These are phyloP conservation scores for Halesus radiatus DNA, from an alignment of 1,140 invertebrate species.

Conservation along the genomic window DNA sequence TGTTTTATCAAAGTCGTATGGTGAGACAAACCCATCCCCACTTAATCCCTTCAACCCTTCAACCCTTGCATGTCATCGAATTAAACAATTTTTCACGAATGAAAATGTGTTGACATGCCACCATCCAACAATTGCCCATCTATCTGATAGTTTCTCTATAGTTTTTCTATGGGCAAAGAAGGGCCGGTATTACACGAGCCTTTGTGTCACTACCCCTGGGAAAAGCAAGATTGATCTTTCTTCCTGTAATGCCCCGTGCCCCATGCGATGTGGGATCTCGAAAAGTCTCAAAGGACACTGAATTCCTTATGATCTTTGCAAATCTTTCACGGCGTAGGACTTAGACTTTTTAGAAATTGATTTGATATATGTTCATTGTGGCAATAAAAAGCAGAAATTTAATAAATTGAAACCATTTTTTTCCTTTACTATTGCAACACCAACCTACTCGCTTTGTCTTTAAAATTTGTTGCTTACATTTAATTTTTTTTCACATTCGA, in stretches of 20 bases:
- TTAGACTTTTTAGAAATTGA: no score
- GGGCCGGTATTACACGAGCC: not conserved
- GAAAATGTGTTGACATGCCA: constrained; percentile 16
- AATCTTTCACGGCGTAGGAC: not conserved
- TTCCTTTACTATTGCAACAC: no score
- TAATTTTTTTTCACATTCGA: no score
- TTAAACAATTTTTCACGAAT: constrained; percentile 9
- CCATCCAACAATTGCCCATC: not conserved
- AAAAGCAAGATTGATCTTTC: constrained; percentile 36
- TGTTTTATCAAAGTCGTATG: not conserved
- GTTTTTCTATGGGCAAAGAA: not conserved
- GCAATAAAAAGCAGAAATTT: no score
- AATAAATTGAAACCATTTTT: no score
- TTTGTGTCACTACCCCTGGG: constrained; percentile 34
- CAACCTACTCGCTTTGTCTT: no score
- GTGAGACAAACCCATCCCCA: not conserved
- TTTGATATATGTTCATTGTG: no score
- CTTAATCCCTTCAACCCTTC: no score
- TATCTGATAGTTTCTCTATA: not conserved
- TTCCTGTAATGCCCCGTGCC: not conserved
- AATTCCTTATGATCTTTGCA: constrained; percentile 26
- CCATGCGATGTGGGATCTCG: not conserved
- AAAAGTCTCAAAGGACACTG: not conserved
- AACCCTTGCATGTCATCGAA: not conserved
- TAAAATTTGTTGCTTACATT: no score